These are phyloP conservation scores for Mormyrus iriodes DNA, from an alignment of 2,113 vertebrate species.

Conservation along the genomic window DNA sequence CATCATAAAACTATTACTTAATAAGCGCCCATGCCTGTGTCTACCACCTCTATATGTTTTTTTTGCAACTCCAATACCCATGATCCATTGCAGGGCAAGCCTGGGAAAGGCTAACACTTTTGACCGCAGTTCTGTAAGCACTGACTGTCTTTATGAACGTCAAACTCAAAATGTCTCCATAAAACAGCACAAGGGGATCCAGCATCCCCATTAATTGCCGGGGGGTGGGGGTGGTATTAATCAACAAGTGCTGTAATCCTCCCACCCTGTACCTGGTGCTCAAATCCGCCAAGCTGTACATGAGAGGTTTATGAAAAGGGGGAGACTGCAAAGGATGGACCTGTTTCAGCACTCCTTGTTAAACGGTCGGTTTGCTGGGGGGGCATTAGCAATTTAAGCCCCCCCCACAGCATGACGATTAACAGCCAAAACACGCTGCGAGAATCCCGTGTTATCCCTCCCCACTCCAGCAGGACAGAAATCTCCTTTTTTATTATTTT, in stretches of 20 bases:
- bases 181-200: background rate
- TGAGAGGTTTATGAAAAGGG: slow-evolving; percentile 50
- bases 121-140: background rate
- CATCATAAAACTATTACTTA: background rate
- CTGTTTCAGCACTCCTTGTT: slow-evolving; percentile 48
- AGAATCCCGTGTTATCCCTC: slow-evolving; percentile 68
- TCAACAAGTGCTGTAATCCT: background rate
- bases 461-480: slow-evolving; percentile 61
- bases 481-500: slow-evolving; percentile 53
- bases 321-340: background rate
- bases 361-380: slow-evolving; percentile 59
- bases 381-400: slow-evolving; percentile 69
- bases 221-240: background rate
- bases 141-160: background rate
- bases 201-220: background rate
- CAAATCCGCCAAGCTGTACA: slow-evolving; percentile 53
- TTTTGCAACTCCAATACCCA: background rate
- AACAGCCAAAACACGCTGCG: slow-evolving; percentile 67
- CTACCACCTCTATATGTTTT: background rate
- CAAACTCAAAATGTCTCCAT: background rate
- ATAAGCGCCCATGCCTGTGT: background rate
- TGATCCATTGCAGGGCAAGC: background rate
- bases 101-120: background rate
- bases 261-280: slow-evolving; percentile 18
- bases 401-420: slow-evolving; percentile 52